Conservation (phyloP, 1,140 invertebrate genomes). For the Lepidurus apus region DNA sequence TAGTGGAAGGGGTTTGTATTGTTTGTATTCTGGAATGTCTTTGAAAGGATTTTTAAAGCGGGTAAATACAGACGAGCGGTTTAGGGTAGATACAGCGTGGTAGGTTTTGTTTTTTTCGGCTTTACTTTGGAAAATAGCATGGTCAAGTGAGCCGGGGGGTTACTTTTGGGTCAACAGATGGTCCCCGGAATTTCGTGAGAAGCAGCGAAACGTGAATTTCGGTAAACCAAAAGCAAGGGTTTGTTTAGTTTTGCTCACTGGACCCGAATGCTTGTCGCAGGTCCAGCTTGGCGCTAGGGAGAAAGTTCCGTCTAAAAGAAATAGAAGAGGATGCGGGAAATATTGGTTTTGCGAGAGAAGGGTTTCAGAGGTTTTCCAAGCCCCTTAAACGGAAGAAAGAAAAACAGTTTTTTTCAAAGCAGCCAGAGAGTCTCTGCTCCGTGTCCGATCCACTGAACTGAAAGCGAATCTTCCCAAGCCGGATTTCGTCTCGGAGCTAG, state of each 20-base stretch:
- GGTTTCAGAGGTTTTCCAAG: too few relatives aligned
- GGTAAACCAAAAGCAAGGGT: not conserved
- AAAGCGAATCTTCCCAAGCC: not conserved
- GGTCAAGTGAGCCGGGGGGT: not conserved
- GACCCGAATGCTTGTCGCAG: not conserved
- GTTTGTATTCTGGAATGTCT: too few relatives aligned
- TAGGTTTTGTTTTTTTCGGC: too few relatives aligned
- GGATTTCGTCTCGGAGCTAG: not conserved
- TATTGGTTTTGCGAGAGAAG: not conserved
- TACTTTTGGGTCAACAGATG: not conserved
- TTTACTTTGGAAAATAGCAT: too few relatives aligned
- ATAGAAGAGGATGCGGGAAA: not conserved
- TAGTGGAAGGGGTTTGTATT: too few relatives aligned
- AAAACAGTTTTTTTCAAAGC: not conserved
- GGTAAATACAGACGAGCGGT: too few relatives aligned
- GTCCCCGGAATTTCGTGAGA: not conserved
- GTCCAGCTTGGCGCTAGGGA: not conserved
- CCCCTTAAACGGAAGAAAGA: not conserved
- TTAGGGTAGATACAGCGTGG: too few relatives aligned
- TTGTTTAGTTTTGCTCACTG: not conserved
- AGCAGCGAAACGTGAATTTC: not conserved
- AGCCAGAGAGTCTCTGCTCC: not conserved
- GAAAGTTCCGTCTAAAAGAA: too few relatives aligned
- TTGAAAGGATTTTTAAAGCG: too few relatives aligned
- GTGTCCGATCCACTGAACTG: slow-evolving; percentile 8